Evolutionary conservation across 2,888 invertebrate species (phyloP).

Genomic region (Caenorhabditis sp.): DNA sequence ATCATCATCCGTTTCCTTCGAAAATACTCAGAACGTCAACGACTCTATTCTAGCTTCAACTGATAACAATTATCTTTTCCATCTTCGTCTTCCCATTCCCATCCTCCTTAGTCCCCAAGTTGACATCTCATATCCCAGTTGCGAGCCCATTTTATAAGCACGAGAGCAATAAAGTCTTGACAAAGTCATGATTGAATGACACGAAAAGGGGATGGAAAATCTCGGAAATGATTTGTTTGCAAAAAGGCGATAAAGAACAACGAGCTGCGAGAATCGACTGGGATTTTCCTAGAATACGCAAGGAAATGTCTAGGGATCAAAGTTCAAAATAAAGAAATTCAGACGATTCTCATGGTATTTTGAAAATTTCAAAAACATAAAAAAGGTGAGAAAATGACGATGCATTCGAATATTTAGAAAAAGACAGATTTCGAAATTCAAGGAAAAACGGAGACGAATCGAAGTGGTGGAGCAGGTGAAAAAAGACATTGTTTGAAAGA

Average conservation of each 20-base stretch:
- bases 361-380: too few relatives aligned
- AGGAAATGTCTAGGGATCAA: not conserved
- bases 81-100: too few relatives aligned
- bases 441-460: not conserved
- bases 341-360: not conserved
- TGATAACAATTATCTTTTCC: not conserved
- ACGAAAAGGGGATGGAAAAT: not conserved
- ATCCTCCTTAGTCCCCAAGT: too few relatives aligned
- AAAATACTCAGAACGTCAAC: conserved; percentile 43
- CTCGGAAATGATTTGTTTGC: conserved; percentile 3
- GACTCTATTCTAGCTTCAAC: conserved; percentile 44
- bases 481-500: too few relatives aligned
- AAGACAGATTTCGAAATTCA: not conserved
- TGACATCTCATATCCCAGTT: not conserved
- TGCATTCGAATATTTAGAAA: not conserved
- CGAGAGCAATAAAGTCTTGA: conserved; percentile 20
- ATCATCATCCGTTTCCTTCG: conserved; percentile 48
- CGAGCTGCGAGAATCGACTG: not conserved
- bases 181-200: not conserved
- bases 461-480: not conserved
- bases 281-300: not conserved
- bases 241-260: not conserved
- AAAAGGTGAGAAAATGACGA: conserved; percentile 5
- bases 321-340: not conserved
- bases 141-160: not conserved